Conservation (phyloP, 2,888 invertebrate species). For the Melieria omissa region DNA sequence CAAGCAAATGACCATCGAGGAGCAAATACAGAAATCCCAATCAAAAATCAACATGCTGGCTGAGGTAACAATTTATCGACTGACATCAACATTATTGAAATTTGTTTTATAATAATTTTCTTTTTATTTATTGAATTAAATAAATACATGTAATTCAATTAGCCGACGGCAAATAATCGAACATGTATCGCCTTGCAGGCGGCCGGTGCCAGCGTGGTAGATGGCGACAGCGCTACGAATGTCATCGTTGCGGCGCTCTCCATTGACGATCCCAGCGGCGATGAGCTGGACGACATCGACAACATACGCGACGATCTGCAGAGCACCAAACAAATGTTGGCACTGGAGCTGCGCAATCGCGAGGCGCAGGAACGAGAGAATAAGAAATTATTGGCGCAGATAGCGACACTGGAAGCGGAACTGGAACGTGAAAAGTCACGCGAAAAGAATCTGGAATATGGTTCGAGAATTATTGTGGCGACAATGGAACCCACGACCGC, state of each 20-base stretch:
- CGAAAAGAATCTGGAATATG: constrained; percentile 60
- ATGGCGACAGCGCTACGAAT: constrained; percentile 24
- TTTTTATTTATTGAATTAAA: no score
- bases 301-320: constrained; percentile 90
- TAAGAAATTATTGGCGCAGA: constrained; percentile 81
- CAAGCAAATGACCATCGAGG: constrained; percentile 89
- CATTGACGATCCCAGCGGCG: constrained; percentile 77
- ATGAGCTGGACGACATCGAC: constrained; percentile 92
- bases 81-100: no score
- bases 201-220: constrained; percentile 32
- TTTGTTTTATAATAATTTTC: no score
- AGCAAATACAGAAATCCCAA: constrained; percentile 86
- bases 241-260: constrained; percentile 57
- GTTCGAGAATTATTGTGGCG: constrained; percentile 61
- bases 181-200: constrained; percentile 29
- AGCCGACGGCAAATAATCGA: no score
- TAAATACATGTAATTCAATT: no score
- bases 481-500: constrained; percentile 60
- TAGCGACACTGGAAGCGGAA: constrained; percentile 84
- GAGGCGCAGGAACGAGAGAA: constrained; percentile 88
- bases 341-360: constrained; percentile 86
- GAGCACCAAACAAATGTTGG: constrained; percentile 90
- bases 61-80: constrained; percentile 42
- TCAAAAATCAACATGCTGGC: constrained; percentile 71
- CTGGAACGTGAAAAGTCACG: constrained; percentile 75